These are phyloP conservation scores for Tuberolachnus salignus DNA, from an alignment of 2,888 invertebrate genomes.

Conservation along the genomic window DNA sequence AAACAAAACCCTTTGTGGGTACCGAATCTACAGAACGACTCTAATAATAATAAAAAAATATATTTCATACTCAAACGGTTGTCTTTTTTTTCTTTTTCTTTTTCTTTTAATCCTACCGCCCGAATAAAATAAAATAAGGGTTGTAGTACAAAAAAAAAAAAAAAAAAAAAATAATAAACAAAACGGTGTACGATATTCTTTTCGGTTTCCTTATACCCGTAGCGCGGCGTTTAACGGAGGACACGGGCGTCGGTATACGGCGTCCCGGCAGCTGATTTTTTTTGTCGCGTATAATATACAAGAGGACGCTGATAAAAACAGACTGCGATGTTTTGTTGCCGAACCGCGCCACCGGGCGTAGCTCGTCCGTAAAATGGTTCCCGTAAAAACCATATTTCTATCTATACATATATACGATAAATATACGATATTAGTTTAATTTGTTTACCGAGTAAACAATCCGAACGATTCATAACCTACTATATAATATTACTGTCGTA, in stretches of 20 bases:
- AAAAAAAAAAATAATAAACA: too few species aligned
- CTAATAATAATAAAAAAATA: conserved; percentile 30
- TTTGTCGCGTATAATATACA: conserved; percentile 18
- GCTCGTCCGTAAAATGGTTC: conserved; percentile 52
- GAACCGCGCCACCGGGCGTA: conserved; percentile 48
- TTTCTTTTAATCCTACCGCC: conserved; percentile 29
- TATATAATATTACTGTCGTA: too few species aligned
- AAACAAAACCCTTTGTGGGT: conserved; percentile 15
- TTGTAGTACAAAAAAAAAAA: too few species aligned
- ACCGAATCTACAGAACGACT: conserved; percentile 18
- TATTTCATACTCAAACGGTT: conserved; percentile 13
- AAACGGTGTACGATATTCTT: conserved; percentile 23
- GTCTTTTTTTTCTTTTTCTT: conserved; percentile 17
- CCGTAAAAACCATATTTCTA: not conserved
- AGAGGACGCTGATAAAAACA: conserved; percentile 16
- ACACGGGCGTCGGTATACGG: not conserved
- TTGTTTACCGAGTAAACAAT: conserved; percentile 50
- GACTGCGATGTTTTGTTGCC: conserved; percentile 29
- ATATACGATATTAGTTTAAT: conserved; percentile 51
- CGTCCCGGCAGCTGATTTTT: conserved; percentile 38
- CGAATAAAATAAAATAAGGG: conserved; percentile 13
- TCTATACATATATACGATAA: conserved; percentile 2
- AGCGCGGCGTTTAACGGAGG: conserved; percentile 26
- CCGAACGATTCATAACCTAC: not conserved
- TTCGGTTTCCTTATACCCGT: conserved; percentile 34